Evolutionary conservation across 2,888 invertebrate species (phyloP), one percentile per base, ranked within the genome.

Genomic region (Ormyrus labotus): DNA sequence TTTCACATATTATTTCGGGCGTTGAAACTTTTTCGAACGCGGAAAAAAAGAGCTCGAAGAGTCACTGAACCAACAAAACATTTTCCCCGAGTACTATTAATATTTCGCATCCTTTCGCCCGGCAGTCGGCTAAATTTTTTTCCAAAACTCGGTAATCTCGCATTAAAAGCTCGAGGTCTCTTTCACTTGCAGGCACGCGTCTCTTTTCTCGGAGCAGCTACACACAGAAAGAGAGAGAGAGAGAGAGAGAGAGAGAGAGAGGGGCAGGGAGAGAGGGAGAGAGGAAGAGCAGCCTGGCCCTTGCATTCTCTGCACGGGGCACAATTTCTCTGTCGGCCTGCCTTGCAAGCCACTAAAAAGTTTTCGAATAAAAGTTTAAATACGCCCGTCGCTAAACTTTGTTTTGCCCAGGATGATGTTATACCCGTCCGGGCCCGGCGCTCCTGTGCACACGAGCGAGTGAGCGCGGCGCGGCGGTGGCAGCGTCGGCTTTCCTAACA

Each of bases 331-430:
- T 53, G 58, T 60, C n/a, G 63, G 63, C 58, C 11, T 60, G 67
- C 19, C 65, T 72, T 50, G 76, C 79, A 75, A 84, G 84, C 79
- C 83, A 86, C 87, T 88, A 88, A 89, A 90, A 90, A 90, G 88
- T 90, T 90, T 89, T 88, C 87, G 88, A 89, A 90, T 90, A 89
- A 90, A 90, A 90, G 88, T 90, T 90, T 89, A 89, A 90, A 89
- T 89, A 89, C 88, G 86, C 85, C 86, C 83, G 84, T 81, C 70
- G 81, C 80, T 81, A 86, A 89, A 90, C 85, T 90, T 89, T 87
- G 87, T 86, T 87, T 85, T 85, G 85, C 83, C 78, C 69, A 61
- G 82, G 69, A 82, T 80, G 83, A 82, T 70, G 76, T 78, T 76
- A 72, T 74, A 70, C 63, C 55, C 75, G 11, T 50, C 11, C 57